Conservation (phyloP, 2,113 vertebrate genomes). For the Nerophis ophidion region DNA sequence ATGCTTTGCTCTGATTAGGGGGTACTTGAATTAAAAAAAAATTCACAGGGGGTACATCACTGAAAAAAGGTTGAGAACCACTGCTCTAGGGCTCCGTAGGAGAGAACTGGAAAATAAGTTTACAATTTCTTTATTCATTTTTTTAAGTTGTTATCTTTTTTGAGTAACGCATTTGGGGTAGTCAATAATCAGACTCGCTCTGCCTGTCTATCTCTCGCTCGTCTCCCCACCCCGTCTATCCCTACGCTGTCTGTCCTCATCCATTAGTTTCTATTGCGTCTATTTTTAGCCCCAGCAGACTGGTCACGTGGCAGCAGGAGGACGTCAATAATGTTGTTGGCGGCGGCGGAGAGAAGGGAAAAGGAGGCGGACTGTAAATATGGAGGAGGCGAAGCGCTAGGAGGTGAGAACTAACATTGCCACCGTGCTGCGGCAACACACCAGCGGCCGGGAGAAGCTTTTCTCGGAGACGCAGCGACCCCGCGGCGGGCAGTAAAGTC, state of each 20-base stretch:
- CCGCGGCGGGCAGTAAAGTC: constrained; percentile 25
- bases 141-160: too few species aligned
- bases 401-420: constrained; percentile 5
- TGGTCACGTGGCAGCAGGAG: constrained; percentile 63
- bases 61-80: too few species aligned
- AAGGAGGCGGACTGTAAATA: constrained; percentile 45
- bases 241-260: constrained; percentile 29
- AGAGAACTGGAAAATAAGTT: too few species aligned
- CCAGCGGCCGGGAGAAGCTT: constrained; percentile 2
- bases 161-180: too few species aligned
- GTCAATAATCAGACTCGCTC: background rate
- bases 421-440: background rate
- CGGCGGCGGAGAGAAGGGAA: constrained; percentile 16
- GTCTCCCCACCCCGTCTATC: background rate
- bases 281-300: constrained; percentile 65
- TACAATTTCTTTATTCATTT: too few species aligned
- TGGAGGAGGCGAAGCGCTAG: constrained; percentile 46
- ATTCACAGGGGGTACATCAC: too few species aligned
- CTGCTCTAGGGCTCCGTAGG: too few species aligned
- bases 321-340: constrained; percentile 66
- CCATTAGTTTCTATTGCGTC: constrained; percentile 44
- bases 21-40: too few species aligned
- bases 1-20: too few species aligned
- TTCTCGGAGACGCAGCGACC: constrained; percentile 11
- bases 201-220: background rate